Conservation (phyloP, 2,113 vertebrate species). For the Gorsachius goisagi region DNA sequence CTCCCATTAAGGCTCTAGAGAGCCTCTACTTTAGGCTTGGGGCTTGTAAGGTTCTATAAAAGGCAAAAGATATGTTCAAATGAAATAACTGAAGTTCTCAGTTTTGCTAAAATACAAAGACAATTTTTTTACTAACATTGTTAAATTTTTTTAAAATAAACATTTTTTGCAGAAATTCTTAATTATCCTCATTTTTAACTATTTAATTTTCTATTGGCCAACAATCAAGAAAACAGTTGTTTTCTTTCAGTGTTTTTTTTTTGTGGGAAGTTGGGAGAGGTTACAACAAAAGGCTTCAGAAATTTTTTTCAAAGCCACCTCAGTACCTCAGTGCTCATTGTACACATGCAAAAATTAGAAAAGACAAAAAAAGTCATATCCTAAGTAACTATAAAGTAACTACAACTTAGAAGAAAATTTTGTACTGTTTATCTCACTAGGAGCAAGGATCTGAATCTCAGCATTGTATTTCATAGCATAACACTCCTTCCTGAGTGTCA, state of each 20-base stretch:
- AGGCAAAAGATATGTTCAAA: background rate
- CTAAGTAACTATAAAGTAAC: background rate
- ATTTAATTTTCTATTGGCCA: background rate
- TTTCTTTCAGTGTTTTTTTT: background rate
- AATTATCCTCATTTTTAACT: background rate
- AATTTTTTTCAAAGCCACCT: background rate
- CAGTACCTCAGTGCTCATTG: background rate
- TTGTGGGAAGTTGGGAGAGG: background rate
- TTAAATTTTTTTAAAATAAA: background rate
- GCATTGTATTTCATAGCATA: background rate
- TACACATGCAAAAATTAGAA: background rate
- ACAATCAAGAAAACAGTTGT: background rate
- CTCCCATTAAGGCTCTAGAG: background rate
- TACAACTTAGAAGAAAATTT: background rate
- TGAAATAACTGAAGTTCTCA: background rate
- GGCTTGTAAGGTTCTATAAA: background rate
- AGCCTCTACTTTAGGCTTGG: background rate
- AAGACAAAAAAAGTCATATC: background rate
- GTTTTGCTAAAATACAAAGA: background rate
- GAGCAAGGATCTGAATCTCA: background rate
- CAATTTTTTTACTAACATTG: background rate
- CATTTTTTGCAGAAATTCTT: background rate
- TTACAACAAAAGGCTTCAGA: background rate
- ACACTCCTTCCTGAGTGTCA: background rate
- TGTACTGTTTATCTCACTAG: background rate